Conservation (phyloP, 2,113 vertebrate species). For the Neolamprologus hecqui region DNA sequence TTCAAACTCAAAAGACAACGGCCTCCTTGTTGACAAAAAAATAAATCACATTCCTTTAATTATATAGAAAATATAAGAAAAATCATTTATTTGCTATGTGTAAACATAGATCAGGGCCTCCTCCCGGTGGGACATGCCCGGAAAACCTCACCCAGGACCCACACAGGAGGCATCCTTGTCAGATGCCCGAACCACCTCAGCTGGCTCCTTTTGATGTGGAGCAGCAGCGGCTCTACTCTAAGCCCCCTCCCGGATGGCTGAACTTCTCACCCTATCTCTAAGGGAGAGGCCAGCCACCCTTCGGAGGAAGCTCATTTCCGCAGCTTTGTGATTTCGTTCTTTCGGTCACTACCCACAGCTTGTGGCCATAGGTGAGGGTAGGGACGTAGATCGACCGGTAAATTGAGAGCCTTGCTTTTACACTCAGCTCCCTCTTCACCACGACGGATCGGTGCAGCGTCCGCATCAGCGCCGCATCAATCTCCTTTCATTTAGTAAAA, state of each 20-base stretch:
- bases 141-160: not conserved
- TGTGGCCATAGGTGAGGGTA: not conserved
- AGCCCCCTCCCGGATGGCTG: not conserved
- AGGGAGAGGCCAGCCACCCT: not conserved
- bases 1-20: too few species aligned
- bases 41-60: too few species aligned
- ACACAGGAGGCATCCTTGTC: not conserved
- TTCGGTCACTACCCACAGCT: not conserved
- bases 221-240: accelerated
- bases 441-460: accelerated
- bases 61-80: too few species aligned
- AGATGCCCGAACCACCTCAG: not conserved
- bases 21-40: too few species aligned
- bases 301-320: not conserved
- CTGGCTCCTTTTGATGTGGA: not conserved
- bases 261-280: not conserved
- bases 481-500: not conserved
- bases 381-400: not conserved
- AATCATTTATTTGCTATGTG: too few species aligned
- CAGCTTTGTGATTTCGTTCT: accelerated
- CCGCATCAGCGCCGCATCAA: not conserved
- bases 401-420: not conserved
- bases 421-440: not conserved
- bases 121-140: accelerated
- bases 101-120: not conserved